Percentiles rank a stretch among this genome's conserved stretches.
These are phyloP conservation scores for Phortica okadai DNA, from an alignment of 2,888 invertebrate genomes.

Conservation along the genomic window DNA sequence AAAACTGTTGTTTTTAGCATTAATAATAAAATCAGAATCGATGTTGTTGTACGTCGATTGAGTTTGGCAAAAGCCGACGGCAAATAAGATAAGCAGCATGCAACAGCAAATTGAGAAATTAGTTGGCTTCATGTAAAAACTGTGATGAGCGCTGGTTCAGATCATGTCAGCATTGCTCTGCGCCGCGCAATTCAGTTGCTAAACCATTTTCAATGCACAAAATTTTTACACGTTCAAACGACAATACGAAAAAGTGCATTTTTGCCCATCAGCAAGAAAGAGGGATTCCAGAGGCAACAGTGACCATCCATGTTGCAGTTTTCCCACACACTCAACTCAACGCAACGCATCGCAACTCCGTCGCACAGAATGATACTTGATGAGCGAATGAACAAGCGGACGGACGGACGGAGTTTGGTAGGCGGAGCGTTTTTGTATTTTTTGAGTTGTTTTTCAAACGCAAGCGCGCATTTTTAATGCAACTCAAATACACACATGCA, in stretches of 20 bases:
- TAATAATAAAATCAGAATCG: slow-evolving; percentile 3
- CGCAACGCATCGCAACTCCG: background rate
- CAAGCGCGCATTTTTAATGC: slow-evolving; percentile 75
- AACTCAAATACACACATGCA: slow-evolving; percentile 38
- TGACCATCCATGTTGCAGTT: slow-evolving; percentile 11
- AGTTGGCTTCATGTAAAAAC: slow-evolving; percentile 3
- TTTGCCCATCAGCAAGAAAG: background rate
- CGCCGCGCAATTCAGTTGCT: background rate
- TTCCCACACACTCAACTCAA: background rate
- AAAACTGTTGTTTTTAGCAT: background rate
- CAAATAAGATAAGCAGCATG: slow-evolving; percentile 13
- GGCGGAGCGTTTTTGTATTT: slow-evolving; percentile 75
- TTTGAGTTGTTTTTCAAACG: slow-evolving; percentile 72
- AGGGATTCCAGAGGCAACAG: background rate
- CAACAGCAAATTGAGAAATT: slow-evolving; percentile 20
- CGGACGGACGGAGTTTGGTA: slow-evolving; percentile 44
- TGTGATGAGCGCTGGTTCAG: background rate
- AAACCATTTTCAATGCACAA: background rate
- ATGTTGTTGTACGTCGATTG: background rate
- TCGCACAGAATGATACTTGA: background rate
- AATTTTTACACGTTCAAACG: slow-evolving; percentile 1
- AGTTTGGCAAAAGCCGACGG: background rate
- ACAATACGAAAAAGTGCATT: slow-evolving; percentile 18
- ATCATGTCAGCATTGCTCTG: background rate
- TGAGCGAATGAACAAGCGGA: background rate